These are phyloP conservation scores for Phortica magna DNA, from an alignment of 2,888 invertebrate genomes.

Conservation along the genomic window DNA sequence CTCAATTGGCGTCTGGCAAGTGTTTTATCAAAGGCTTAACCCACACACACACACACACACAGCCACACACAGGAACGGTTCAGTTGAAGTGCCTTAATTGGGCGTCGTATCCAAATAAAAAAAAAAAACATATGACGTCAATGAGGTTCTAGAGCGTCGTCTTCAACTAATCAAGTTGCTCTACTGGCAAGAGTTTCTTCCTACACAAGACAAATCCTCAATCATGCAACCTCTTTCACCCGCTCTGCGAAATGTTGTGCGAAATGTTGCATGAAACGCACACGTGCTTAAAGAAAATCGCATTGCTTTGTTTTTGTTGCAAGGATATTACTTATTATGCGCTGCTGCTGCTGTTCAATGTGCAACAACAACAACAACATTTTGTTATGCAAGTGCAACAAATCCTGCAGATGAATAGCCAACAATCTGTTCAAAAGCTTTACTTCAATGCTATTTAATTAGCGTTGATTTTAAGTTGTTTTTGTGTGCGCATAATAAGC, in stretches of 20 bases:
- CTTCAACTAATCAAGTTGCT: no score
- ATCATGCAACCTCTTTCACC: no score
- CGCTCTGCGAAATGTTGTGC: background rate
- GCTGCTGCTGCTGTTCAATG: background rate
- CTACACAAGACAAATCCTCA: background rate
- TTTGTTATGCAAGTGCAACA: background rate
- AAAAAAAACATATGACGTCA: background rate
- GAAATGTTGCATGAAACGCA: background rate
- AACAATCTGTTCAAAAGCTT: slow-evolving; percentile 45
- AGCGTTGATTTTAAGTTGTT: slow-evolving; percentile 50
- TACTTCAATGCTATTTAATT: slow-evolving; percentile 63
- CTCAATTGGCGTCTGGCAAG: slow-evolving; percentile 60
- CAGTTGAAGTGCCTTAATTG: background rate
- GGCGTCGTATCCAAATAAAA: background rate
- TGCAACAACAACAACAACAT: background rate
- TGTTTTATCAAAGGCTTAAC: slow-evolving; percentile 39
- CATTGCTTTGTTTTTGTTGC: slow-evolving; percentile 13
- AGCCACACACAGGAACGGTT: background rate
- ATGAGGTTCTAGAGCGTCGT: no score
- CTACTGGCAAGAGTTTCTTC: no score
- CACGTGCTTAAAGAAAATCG: background rate
- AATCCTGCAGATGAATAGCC: slow-evolving; percentile 5
- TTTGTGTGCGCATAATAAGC: background rate
- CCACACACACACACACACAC: background rate
- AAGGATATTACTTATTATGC: slow-evolving; percentile 7